These are phyloP conservation scores for Barypeithes pellucidus DNA, from an alignment of 2,888 invertebrate genomes.

Conservation along the genomic window DNA sequence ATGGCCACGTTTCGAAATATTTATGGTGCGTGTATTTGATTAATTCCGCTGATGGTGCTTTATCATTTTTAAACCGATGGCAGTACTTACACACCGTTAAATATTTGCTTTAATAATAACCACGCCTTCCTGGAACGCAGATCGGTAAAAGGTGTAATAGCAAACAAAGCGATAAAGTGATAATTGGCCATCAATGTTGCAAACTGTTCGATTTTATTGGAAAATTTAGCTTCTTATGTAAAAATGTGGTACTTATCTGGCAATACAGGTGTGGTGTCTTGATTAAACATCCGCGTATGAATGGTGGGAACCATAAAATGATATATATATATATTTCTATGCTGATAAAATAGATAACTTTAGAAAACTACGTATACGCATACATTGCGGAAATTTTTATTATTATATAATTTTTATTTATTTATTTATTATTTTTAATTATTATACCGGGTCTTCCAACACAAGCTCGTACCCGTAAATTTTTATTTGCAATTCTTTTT, in stretches of 20 bases:
- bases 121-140: conserved; percentile 42
- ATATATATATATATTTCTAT: not conserved
- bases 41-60: conserved; percentile 10
- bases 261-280: conserved; percentile 32
- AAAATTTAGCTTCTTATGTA: conserved; percentile 34
- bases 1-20: no score
- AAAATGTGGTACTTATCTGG: conserved; percentile 30
- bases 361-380: not conserved
- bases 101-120: conserved; percentile 39
- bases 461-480: no score
- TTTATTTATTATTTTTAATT: no score
- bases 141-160: conserved; percentile 49
- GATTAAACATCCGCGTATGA: conserved; percentile 38
- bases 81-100: conserved; percentile 22
- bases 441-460: no score
- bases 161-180: conserved; percentile 48
- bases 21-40: not conserved
- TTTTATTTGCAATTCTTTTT: no score
- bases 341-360: not conserved
- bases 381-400: no score
- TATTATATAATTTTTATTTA: no score
- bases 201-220: conserved; percentile 44
- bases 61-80: conserved; percentile 19
- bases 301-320: conserved; percentile 21
- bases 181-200: conserved; percentile 43